phyloP scores from a whole-genome alignment of 2,113 vertebrate species.

The Atrichornis clamosus region DNA sequence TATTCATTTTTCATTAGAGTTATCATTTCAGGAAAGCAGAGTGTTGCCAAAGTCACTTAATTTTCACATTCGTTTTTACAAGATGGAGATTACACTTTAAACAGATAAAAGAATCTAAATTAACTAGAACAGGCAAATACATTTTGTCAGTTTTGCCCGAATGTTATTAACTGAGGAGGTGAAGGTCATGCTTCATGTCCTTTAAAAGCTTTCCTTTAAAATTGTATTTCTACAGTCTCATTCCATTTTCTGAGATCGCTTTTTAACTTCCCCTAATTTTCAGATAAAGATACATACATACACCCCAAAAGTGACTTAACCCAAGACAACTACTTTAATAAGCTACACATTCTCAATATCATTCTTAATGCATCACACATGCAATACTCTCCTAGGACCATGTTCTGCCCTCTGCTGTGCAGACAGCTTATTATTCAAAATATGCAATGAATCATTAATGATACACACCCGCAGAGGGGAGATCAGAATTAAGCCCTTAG shows the following conservation, averaged over 20 bases:
- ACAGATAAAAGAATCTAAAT: constrained; percentile 8
- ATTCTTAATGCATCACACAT: constrained; percentile 42
- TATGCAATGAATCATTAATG: constrained; percentile 64
- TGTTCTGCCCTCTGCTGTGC: background rate
- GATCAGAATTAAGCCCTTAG: constrained; percentile 40
- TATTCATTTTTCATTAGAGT: background rate
- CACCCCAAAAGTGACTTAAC: background rate
- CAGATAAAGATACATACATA: background rate
- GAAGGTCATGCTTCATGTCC: background rate
- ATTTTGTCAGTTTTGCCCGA: background rate
- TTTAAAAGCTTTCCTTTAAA: background rate
- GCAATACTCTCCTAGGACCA: constrained; percentile 18
- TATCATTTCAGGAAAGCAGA: background rate
- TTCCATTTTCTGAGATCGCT: background rate
- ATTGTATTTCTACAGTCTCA: background rate
- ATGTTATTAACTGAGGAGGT: constrained; percentile 19
- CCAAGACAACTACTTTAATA: constrained; percentile 26
- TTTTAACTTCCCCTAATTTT: constrained; percentile 21
- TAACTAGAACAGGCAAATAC: background rate
- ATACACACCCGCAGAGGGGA: background rate
- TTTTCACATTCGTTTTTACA: constrained; percentile 33
- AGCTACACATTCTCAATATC: background rate
- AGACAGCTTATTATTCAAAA: constrained; percentile 60
- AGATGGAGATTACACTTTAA: background rate
- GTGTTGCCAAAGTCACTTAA: background rate